Base-by-base conservation (phyloP, 2,888 invertebrate genomes). In the Drosophila neutralis region DNA sequence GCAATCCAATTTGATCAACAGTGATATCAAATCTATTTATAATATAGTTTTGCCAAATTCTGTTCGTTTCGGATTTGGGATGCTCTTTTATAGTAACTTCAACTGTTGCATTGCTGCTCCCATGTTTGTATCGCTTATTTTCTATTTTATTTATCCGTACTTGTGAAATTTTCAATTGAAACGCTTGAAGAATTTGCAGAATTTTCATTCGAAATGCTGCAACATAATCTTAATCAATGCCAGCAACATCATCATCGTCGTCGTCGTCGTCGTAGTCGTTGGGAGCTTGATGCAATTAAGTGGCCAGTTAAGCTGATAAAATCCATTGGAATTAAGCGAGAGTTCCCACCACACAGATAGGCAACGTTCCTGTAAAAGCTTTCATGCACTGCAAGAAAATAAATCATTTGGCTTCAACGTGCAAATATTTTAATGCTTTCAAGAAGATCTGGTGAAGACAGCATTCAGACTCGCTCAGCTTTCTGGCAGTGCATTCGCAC, bases 221-320 rank as follows among this genome's bases (percentile, higher is more conserved):
- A 58, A 60, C 45, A 66, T 56, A 74, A 68, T 52, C 64, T 36
- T 65, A 71, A 79, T 74, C 74, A 72, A 65, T 63, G 51, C n/a
- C 49, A 58, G 29, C 18, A 7, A 4, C 21, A 33, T 31, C 59
- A 59, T 49, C 58, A 45, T 58, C 58, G 1, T 33, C 18, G 4
- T 5, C 42, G 24, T 58, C 57, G 2, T 33, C 18, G 4, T 5
- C 42, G 24, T 4, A 27, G 40, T 58, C 45, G 49, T 42, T 64
- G 58, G n/a, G 40, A 45, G 59, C 60, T 58, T 75, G 42, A 68
- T 59, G 76, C 67, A 79, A 79, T 79, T 71, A 79, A 68, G 66
- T 59, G 48, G 21, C 72, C 36, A 35, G 13, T 21, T 18, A 38
- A 36, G 60, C 18, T 18, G 15, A 51, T 27, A 35, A 27, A 35